Percentiles rank a stretch among this genome's conserved stretches.
phyloP scores from a whole-genome alignment of 1,140 invertebrate species.

The Chironomus tepperi region DNA sequence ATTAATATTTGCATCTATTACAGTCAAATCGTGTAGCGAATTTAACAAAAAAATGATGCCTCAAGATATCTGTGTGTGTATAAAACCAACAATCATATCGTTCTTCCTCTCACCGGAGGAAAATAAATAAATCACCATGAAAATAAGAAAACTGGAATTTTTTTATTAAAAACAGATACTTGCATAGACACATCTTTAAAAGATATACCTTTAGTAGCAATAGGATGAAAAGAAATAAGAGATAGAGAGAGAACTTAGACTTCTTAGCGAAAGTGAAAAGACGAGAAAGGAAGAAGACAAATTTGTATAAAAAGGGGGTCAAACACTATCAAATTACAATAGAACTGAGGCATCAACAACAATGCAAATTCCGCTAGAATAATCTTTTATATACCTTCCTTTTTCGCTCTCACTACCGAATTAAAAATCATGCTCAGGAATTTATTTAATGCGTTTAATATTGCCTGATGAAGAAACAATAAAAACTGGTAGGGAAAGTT shows the following conservation, averaged over 20 bases:
- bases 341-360: background rate
- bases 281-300: constrained; percentile 7
- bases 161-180: background rate
- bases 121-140: background rate
- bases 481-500: too few species aligned
- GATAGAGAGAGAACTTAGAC: background rate
- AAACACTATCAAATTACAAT: constrained; percentile 14
- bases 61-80: background rate
- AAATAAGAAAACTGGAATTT: background rate
- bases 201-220: too few species aligned
- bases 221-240: background rate
- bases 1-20: background rate
- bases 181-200: background rate
- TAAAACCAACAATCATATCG: constrained; percentile 1
- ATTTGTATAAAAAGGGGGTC: background rate
- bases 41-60: background rate
- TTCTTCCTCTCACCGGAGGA: background rate
- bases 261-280: constrained; percentile 16
- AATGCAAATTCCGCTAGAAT: constrained; percentile 8
- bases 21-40: background rate
- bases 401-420: background rate
- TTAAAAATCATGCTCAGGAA: background rate
- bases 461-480: background rate
- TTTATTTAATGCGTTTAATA: background rate
- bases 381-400: background rate